Evolutionary conservation across 64 coral and sea anemone genomes (phyloP), one percentile per base, ranked within the genome.

Genomic region (Anthopleura sola): DNA sequence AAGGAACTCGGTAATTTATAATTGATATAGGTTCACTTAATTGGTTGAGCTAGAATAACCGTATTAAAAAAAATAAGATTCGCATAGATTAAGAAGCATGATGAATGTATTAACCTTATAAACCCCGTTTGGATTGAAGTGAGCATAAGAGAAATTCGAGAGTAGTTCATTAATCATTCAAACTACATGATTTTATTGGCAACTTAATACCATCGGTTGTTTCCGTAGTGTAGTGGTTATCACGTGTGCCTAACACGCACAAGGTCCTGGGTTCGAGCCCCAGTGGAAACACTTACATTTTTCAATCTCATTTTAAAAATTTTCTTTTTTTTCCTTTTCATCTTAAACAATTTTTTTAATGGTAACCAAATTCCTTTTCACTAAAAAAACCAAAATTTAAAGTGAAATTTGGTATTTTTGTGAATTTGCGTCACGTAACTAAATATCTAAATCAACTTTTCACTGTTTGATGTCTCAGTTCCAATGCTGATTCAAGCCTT

Each of bases 211-310:
- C 15, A 23, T 38, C 3, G 34, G 37, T 11, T 38, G 75, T 77
- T 77, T 77, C 75, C 75, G 75, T 77, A 77, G 75, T 77, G 75
- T 77, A 77, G 75, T 77, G 75, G 75, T 77, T 77, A 77, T 77
- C 75, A 77, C 75, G 75, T 77, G 75, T 77, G 75, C 75, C 75
- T 77, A 77, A 77, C 75, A 77, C 75, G 75, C 75, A 77, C 75
- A 77, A 77, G 75, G 75, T 77, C 75, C 75, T 40, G 32, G 75
- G 75, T 77, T 77, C 75, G 75, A 77, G n/a, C 75, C 75, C 75
- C 32, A 40, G 75, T 33, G 75, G 75, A 77, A 77, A 77, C 74
- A 77, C 0, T 37, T 77, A 0, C 4, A 17, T 77, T 77, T 77
- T 77, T 40, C 40, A 44, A 44, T 44, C 37, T 34, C 19, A 24